Conservation (phyloP, 2,797 vertebrate genomes). For the Kryptopterus vitreolus region DNA sequence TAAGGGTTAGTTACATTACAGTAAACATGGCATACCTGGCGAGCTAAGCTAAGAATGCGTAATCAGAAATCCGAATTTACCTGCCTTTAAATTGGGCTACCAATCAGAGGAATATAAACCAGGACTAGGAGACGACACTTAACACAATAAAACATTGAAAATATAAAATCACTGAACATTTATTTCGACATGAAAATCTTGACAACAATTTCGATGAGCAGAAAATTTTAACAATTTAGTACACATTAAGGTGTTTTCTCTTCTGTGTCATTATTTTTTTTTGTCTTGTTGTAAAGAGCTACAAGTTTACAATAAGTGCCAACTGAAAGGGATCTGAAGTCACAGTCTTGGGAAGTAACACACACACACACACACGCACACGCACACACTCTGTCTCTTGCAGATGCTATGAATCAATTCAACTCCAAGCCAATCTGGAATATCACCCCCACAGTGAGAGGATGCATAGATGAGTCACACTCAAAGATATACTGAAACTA, state of each 20-base stretch:
- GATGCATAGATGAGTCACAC: not conserved
- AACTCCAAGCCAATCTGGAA: not conserved
- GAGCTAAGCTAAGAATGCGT: not conserved
- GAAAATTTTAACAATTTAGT: not conserved
- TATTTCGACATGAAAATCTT: not conserved
- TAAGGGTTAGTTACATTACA: not conserved
- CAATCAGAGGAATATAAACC: not conserved
- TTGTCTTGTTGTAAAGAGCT: not conserved
- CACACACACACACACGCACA: not conserved
- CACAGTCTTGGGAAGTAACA: not conserved
- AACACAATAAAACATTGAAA: not conserved
- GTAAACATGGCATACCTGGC: not conserved
- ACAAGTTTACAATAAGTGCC: too few relatives aligned
- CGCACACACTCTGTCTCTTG: not conserved
- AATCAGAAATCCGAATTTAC: not conserved
- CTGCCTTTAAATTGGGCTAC: not conserved
- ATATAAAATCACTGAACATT: not conserved
- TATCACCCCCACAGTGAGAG: not conserved
- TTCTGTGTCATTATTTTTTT: not conserved
- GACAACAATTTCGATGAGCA: too few relatives aligned
- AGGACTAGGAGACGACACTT: not conserved
- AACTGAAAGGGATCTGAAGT: not conserved
- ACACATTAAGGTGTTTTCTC: not conserved
- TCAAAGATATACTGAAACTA: not conserved
- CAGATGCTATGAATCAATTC: not conserved